Conservation (phyloP, 2,797 vertebrate genomes). For the Ateles fusciceps region DNA sequence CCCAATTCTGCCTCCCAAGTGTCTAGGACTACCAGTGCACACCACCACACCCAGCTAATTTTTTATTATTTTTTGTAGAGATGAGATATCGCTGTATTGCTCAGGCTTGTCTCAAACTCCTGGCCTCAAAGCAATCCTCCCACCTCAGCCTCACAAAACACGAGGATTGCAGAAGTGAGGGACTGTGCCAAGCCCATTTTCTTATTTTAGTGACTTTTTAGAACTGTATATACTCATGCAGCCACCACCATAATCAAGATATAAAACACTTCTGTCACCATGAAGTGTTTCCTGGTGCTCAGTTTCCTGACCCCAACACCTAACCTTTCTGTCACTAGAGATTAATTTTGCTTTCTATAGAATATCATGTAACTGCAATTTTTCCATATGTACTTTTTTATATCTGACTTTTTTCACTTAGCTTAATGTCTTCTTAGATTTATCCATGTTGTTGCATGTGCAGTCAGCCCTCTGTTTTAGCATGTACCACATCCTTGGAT, state of each 20-base stretch:
- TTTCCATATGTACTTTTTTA: not conserved
- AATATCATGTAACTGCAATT: not conserved
- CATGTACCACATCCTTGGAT: not conserved
- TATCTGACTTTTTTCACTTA: not conserved
- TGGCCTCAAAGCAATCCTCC: not conserved
- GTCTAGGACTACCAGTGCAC: not conserved
- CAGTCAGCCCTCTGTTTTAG: not conserved
- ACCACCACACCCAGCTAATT: not conserved
- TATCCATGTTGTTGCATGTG: not conserved
- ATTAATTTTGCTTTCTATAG: not conserved
- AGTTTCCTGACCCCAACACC: not conserved
- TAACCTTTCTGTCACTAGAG: not conserved
- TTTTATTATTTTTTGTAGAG: not conserved
- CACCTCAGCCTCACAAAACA: not conserved
- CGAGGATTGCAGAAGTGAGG: not conserved
- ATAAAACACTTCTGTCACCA: not conserved
- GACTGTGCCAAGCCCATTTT: not conserved
- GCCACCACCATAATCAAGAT: not conserved
- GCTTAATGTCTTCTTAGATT: not conserved
- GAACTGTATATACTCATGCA: not conserved
- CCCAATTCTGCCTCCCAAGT: not conserved
- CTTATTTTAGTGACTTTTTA: not conserved
- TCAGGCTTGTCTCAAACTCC: not conserved
- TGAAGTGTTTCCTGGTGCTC: not conserved
- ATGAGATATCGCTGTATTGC: not conserved